These are phyloP conservation scores for Epistrophe eligans DNA, from an alignment of 2,888 invertebrate genomes.

Conservation along the genomic window DNA sequence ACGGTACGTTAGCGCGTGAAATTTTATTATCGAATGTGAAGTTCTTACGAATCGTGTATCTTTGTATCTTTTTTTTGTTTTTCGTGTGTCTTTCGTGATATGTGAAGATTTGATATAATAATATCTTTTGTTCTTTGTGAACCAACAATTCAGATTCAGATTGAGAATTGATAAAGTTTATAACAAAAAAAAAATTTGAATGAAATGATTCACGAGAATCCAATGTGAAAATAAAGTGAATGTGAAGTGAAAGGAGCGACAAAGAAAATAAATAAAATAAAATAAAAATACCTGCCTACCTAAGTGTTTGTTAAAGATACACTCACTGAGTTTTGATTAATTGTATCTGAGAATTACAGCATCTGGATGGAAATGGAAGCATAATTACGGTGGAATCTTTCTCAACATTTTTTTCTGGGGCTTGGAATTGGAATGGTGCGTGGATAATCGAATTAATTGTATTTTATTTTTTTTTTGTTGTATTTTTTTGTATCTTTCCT, in stretches of 20 bases:
- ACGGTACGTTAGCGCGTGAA: conserved; percentile 64
- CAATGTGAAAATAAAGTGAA: conserved; percentile 38
- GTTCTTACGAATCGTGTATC: conserved; percentile 55
- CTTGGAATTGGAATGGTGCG: conserved; percentile 59
- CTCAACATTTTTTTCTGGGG: conserved; percentile 5
- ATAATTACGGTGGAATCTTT: conserved; percentile 59
- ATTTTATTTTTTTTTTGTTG: conserved; percentile 24
- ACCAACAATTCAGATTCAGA: conserved; percentile 44
- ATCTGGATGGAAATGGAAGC: conserved; percentile 51
- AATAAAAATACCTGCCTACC: not conserved
- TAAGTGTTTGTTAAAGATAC: conserved; percentile 40
- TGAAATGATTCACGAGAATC: conserved; percentile 39
- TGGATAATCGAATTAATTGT: conserved; percentile 72
- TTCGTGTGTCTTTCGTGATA: conserved; percentile 42
- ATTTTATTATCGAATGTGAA: conserved; percentile 22
- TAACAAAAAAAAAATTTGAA: not conserved
- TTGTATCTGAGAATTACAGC: conserved; percentile 55
- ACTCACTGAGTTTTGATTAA: conserved; percentile 30
- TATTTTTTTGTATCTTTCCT: conserved; percentile 19
- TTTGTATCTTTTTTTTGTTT: conserved; percentile 25
- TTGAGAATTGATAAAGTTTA: conserved; percentile 21
- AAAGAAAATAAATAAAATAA: not conserved
- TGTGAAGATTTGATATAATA: conserved; percentile 37
- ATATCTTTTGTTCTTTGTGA: conserved; percentile 14
- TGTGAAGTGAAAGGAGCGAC: conserved; percentile 30